Evolutionary conservation across 2,888 invertebrate genomes (phyloP).

Genomic region (Lepidonotus clava): DNA sequence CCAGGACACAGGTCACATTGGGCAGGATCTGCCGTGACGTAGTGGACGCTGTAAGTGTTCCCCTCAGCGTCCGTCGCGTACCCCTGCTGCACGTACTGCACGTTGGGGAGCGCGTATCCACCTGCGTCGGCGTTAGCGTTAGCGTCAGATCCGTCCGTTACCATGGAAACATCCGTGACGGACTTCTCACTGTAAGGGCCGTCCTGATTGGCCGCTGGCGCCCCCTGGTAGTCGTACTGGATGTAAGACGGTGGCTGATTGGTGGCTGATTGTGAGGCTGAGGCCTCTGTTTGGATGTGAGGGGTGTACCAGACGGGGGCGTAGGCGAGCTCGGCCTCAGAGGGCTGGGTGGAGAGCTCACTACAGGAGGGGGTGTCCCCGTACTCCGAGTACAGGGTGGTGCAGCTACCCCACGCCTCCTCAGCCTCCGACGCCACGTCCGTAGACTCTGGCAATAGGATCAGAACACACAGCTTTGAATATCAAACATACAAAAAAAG

Average conservation of each 20-base stretch:
- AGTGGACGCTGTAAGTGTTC: background rate
- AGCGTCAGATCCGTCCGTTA: background rate
- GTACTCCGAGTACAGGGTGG: background rate
- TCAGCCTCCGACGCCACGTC: background rate
- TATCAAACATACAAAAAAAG: too few species aligned
- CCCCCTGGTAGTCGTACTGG: background rate
- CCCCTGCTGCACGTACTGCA: background rate
- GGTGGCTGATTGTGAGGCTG: too few species aligned
- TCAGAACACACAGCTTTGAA: too few species aligned
- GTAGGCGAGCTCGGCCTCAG: background rate
- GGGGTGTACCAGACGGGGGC: slow-evolving; percentile 9
- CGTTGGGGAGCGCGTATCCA: too few species aligned
- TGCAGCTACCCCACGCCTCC: background rate
- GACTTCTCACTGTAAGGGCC: background rate
- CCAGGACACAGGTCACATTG: too few species aligned
- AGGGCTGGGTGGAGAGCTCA: background rate
- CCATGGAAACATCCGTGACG: background rate
- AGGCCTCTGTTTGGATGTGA: background rate
- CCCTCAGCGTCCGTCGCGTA: background rate
- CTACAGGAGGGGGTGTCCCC: background rate
- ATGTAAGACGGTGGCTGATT: too few species aligned
- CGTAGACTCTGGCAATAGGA: too few species aligned
- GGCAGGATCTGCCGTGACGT: background rate
- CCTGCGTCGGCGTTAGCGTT: background rate
- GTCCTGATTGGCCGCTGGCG: background rate